Base-by-base conservation (phyloP, 2,888 invertebrate genomes). In the Theretra japonica region DNA sequence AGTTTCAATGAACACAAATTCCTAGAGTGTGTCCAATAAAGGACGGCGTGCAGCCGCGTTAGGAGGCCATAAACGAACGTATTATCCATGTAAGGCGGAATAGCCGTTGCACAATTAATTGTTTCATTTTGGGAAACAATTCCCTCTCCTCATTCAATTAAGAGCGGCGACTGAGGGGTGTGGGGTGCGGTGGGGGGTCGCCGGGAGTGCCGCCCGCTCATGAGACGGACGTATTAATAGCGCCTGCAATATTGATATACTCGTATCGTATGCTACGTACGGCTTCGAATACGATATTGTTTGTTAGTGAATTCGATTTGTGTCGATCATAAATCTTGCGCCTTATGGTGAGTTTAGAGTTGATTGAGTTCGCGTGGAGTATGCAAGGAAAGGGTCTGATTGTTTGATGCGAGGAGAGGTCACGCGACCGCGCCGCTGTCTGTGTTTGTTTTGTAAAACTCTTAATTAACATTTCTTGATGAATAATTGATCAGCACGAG, bases 71-170 rank as follows among this genome's bases (percentile, higher is more conserved):
- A 94, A 94, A 94, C 94, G 94, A 92, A 93, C 94, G 93, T 93
- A 94, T 94, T 94, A 94, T 94, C 94, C 94, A 94, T 94, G 94
- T 94, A 94, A 94, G 94, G 93, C 94, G 93, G 90, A 93, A 94
- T 94, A 93, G 94, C 94, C 94, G 94, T 94, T 94, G 94, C 94
- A 94, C 94, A 94, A 94, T 94, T 94, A 94, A 94, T 94, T 94
- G 94, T 94, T 94, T 94, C 94, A 94, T 94, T 94, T 94, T 94
- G 94, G 94, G 94, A 94, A 94, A 94, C 94, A 94, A 94, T 94
- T 94, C 93, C 94, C 94, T 93, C 94, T 94, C 94, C 94, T 94
- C 94, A 94, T 94, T 94, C 94, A 94, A 94, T 94, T 94, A 94
- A 93, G 94, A 94, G 94, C 92, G 94, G 92, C 94, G 94, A 91